Base-by-base conservation (phyloP, 2,888 invertebrate genomes). In the Mayetiola destructor region DNA sequence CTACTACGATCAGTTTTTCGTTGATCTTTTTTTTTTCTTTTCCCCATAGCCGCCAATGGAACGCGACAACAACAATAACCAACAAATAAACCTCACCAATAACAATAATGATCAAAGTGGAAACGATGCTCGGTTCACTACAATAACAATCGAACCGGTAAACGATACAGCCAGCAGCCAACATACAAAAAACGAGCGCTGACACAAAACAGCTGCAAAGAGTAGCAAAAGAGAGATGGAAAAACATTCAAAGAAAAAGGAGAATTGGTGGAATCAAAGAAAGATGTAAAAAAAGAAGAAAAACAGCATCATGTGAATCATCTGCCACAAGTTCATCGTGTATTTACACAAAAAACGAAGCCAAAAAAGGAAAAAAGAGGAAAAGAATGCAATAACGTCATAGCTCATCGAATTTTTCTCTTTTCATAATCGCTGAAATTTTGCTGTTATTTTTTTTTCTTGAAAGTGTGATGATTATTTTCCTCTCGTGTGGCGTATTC, bases 361-460 rank as follows among this genome's bases (percentile, higher is more conserved):
- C 16, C 18, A 39, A 39, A 3, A 39, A 39, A 8, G 5, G 20
- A 18, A 40, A 20, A 40, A 39, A 5, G n/a, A 27, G 8, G 42
- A 48, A 27, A 48, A 48, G 48, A 48, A 48, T 48, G 48, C 48
- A 42, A 42, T 42, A 42, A 23, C 27, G 14, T n/a, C n/a, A n/a
- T n/a, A n/a, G n/a, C 27, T 48, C 48, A 48, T 48, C 48, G 48
- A 27, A 27, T n/a, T 48, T 48, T 48, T 48, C 48, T 27, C 48
- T 48, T 48, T 9, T 23, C 40, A 40, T 16, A 10, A 10, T 20
- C 10, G 6, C 23, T 40, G 21, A 4, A 20, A 42, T 23, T 42
- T 42, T 48, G 27, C 27, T 48, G n/a, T 48, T 48, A 16, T 48
- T 48, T 23, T 48, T 48, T 23, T 9, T n/a, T n/a, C n/a, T n/a